Percentiles rank a stretch among this genome's conserved stretches.
phyloP scores from a whole-genome alignment of 2,113 vertebrate species.

The Chlorodrepanis virens region DNA sequence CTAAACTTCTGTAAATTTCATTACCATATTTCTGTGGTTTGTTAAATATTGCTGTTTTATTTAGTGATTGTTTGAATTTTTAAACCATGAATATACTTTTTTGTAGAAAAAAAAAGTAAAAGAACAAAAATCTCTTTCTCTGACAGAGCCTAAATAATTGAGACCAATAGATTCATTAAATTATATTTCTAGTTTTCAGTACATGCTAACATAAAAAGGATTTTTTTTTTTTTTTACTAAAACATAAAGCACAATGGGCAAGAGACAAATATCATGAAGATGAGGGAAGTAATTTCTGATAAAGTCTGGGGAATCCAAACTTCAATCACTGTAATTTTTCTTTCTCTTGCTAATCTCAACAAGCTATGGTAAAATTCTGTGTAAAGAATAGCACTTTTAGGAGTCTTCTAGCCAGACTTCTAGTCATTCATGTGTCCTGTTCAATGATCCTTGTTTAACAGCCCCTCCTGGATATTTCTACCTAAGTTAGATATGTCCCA shows the following conservation, averaged over 20 bases:
- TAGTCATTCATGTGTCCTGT: background rate
- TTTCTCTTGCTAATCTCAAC: background rate
- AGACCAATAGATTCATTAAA: background rate
- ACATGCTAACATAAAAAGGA: background rate
- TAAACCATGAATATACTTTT: background rate
- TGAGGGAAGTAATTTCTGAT: background rate
- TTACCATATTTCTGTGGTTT: background rate
- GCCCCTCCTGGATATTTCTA: background rate
- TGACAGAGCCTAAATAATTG: background rate
- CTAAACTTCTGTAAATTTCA: background rate
- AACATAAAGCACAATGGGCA: accelerated
- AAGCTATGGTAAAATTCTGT: background rate
- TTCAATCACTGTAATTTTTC: background rate
- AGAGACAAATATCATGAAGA: background rate
- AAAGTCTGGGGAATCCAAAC: background rate
- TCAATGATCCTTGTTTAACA: slow-evolving; percentile 27
- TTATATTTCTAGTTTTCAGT: background rate
- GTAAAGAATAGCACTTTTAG: background rate
- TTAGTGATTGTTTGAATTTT: background rate
- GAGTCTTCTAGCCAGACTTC: background rate
- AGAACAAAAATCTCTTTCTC: background rate
- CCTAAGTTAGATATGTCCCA: background rate
- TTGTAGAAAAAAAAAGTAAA: background rate
- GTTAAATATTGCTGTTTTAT: background rate
- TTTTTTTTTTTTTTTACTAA: background rate